Evolutionary conservation across 1,140 invertebrate species (phyloP).

Genomic region (Magallana gigas): DNA sequence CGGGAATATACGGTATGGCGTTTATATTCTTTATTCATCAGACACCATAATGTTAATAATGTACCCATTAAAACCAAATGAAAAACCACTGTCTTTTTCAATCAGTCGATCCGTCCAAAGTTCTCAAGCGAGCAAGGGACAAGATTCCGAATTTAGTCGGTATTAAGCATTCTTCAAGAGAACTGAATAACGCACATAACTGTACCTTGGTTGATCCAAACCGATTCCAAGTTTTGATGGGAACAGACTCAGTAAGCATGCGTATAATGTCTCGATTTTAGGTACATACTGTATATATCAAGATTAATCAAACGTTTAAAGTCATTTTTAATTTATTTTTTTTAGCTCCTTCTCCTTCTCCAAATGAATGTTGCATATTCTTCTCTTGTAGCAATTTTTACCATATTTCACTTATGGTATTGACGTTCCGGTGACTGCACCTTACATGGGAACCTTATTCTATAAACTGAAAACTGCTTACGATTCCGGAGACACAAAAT

Average conservation of each 20-base stretch:
- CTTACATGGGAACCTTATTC: conserved; percentile 63
- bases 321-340: no score
- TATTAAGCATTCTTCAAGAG: conserved; percentile 80
- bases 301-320: no score
- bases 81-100: conserved; percentile 1
- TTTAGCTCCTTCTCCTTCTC: no score
- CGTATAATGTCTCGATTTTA: background rate
- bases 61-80: no score
- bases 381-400: conserved; percentile 59
- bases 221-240: conserved; percentile 67
- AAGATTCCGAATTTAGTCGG: conserved; percentile 87
- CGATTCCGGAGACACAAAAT: conserved; percentile 62
- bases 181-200: conserved; percentile 66
- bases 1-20: conserved; percentile 77
- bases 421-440: conserved; percentile 59
- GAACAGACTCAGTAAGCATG: conserved; percentile 66
- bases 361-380: background rate
- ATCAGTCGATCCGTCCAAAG: conserved; percentile 87
- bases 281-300: background rate
- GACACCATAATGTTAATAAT: no score
- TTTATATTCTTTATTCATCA: no score
- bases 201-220: conserved; percentile 60
- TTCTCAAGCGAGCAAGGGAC: conserved; percentile 83
- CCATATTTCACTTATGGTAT: conserved; percentile 62
- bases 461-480: conserved; percentile 65